phyloP scores from a whole-genome alignment of 1,140 invertebrate genomes.

The Bradysia coprophila region DNA sequence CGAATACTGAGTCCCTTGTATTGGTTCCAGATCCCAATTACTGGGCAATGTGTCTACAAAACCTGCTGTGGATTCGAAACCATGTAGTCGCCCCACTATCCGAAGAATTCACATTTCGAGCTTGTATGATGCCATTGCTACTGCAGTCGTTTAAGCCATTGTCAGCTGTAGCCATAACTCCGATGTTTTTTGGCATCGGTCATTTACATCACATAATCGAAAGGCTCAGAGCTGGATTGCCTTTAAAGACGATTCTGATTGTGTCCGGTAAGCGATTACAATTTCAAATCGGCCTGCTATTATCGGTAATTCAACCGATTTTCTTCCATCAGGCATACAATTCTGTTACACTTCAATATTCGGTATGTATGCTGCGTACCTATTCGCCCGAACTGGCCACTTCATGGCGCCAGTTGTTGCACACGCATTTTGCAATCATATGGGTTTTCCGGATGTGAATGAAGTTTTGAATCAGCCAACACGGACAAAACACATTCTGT shows the following conservation, averaged over 20 bases:
- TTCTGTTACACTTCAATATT: conserved; percentile 82
- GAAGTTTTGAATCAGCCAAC: conserved; percentile 52
- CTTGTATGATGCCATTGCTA: conserved; percentile 83
- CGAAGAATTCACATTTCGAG: conserved; percentile 87
- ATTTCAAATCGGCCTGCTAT: no score
- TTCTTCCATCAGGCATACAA: no score
- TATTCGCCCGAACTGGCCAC: conserved; percentile 73
- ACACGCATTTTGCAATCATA: conserved; percentile 90
- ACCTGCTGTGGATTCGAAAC: conserved; percentile 74
- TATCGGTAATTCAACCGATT: no score
- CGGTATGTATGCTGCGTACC: conserved; percentile 80
- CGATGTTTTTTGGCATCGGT: conserved; percentile 83
- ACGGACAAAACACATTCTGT: conserved; percentile 38
- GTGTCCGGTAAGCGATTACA: conserved; percentile 46
- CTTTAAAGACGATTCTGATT: conserved; percentile 43
- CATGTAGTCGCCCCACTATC: conserved; percentile 81
- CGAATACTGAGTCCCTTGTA: background rate
- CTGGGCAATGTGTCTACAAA: conserved; percentile 49
- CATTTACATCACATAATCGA: conserved; percentile 87
- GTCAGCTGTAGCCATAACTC: conserved; percentile 64
- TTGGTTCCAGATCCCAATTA: conserved; percentile 43
- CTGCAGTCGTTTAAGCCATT: conserved; percentile 61
- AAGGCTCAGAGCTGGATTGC: conserved; percentile 45
- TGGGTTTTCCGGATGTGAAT: conserved; percentile 81
- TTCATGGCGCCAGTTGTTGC: conserved; percentile 71